Evolutionary conservation across 23 tunicate genomes (phyloP).

Genomic region (Trididemnum clinides): DNA sequence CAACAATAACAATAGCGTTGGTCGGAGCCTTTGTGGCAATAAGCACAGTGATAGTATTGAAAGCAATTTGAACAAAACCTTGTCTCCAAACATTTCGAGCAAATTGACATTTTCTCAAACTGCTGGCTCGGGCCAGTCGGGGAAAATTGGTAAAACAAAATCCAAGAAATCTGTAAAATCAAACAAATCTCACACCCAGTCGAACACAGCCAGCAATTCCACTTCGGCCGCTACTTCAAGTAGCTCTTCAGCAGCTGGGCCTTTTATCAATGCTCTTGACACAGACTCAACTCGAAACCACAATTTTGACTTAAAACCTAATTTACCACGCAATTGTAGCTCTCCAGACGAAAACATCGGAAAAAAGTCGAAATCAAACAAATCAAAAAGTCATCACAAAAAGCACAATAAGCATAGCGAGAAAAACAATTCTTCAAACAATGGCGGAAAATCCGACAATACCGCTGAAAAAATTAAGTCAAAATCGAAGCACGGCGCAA

Average conservation of each 20-base stretch:
- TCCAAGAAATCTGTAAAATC: conserved; percentile 31
- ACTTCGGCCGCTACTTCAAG: not conserved
- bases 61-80: not conserved
- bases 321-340: not conserved
- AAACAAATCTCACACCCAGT: not conserved
- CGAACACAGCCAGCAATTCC: not conserved
- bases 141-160: conserved; percentile 11
- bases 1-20: conserved; percentile 54
- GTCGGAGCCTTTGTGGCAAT: conserved; percentile 12
- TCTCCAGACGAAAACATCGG: conserved; percentile 29
- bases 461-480: not conserved
- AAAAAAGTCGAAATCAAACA: conserved; percentile 18
- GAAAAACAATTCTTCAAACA: not conserved
- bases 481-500: conserved; percentile 14
- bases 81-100: not conserved
- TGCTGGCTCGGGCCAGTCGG: not conserved
- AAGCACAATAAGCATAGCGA: conserved; percentile 25
- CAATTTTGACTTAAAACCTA: not conserved
- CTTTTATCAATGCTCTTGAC: conserved; percentile 10
- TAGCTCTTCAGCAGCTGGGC: not conserved
- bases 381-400: conserved; percentile 40
- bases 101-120: not conserved
- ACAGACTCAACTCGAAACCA: not conserved
- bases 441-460: not conserved
- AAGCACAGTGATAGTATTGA: conserved; percentile 10